A percentile compares a stretch with the other conserved stretches of the same genome.
phyloP scores from a whole-genome alignment of 2,797 vertebrate species.

The Prionace glauca region DNA sequence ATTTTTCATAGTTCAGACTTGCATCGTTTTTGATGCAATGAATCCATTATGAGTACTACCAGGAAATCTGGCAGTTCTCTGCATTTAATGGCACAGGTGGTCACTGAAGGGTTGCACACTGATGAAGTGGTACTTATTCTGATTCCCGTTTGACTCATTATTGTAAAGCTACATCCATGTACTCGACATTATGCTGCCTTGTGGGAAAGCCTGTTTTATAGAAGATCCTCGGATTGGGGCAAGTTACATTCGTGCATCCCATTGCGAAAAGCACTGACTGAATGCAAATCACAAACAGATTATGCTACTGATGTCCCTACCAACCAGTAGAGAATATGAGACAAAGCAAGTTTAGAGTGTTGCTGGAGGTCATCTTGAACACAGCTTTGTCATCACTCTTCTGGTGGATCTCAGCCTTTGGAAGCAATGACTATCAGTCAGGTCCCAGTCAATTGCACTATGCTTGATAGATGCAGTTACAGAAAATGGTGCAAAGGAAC shows the following conservation, averaged over 20 bases:
- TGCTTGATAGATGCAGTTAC: not conserved
- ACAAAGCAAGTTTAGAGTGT: not conserved
- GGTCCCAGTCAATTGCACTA: not conserved
- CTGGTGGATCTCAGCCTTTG: not conserved
- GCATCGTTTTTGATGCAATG: not conserved
- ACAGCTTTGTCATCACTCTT: not conserved
- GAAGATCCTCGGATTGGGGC: not conserved
- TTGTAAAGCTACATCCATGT: not conserved
- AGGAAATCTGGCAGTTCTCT: not conserved
- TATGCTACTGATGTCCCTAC: not conserved
- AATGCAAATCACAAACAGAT: not conserved
- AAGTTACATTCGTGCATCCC: not conserved
- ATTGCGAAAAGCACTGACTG: not conserved
- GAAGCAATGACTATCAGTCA: not conserved
- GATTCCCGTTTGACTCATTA: not conserved
- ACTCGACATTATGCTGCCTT: not conserved
- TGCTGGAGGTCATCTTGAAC: not conserved
- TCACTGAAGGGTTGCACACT: not conserved
- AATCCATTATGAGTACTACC: not conserved
- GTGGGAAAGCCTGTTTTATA: not conserved
- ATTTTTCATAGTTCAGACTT: no score
- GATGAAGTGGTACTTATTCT: not conserved
- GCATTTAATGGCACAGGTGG: not conserved
- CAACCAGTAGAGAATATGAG: not conserved
- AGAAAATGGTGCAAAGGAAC: not conserved